These are phyloP conservation scores for Helarctos malayanus DNA, from an alignment of 2,797 vertebrate species.

Conservation along the genomic window DNA sequence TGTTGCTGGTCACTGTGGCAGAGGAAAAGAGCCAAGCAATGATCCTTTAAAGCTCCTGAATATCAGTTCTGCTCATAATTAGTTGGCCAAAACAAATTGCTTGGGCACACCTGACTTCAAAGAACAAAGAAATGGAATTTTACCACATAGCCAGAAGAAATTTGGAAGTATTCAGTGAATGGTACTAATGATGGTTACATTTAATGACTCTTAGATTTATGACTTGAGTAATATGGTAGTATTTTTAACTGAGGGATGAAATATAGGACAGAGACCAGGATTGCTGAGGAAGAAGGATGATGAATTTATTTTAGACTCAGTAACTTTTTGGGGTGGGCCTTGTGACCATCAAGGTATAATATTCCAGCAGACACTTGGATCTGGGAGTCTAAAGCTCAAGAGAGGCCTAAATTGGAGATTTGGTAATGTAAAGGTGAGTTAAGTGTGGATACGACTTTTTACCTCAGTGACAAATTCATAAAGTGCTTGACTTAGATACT, in stretches of 20 bases:
- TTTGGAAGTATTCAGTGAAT: slow-evolving; percentile 50
- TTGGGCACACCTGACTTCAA: background rate
- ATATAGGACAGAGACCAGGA: background rate
- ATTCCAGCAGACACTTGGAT: background rate
- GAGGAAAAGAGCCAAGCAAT: background rate
- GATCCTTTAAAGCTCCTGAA: background rate
- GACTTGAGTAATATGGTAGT: background rate
- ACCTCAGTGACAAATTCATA: background rate
- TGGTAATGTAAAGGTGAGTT: background rate
- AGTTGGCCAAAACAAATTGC: slow-evolving; percentile 20
- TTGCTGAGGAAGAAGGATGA: background rate
- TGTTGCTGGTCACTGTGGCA: background rate
- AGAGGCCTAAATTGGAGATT: background rate
- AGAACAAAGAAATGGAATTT: slow-evolving; percentile 56
- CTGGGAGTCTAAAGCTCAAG: background rate
- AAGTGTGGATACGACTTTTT: background rate
- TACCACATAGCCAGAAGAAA: background rate
- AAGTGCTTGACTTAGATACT: background rate
- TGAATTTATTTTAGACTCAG: slow-evolving; percentile 25
- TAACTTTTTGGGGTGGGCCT: background rate
- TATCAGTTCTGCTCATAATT: slow-evolving; percentile 12
- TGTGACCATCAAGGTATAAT: background rate
- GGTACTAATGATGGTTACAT: background rate
- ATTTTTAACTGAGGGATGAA: slow-evolving; percentile 53
- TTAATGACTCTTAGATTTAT: slow-evolving; percentile 34